Conservation (phyloP, 2,113 vertebrate genomes). For the Cynocephalus volans region DNA sequence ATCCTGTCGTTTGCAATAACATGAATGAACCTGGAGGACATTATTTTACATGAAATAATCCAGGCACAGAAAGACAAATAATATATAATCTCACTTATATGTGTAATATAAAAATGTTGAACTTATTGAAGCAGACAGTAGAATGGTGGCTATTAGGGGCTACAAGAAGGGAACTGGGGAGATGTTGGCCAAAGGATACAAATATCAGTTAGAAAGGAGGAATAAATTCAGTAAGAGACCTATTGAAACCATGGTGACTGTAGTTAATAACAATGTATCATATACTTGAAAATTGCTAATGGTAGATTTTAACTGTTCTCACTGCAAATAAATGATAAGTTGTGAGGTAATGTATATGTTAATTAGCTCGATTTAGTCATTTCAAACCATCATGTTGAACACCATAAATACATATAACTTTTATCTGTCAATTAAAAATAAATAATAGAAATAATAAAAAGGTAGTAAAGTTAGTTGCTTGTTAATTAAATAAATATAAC, state of each 20-base stretch:
- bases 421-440: neutral
- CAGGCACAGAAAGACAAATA: neutral
- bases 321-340: neutral
- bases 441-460: neutral
- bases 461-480: neutral
- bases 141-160: neutral
- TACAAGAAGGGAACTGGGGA: too few relatives aligned
- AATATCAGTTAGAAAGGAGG: neutral
- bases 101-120: too few relatives aligned
- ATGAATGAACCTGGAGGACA: neutral
- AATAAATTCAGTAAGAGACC: neutral
- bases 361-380: neutral
- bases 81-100: neutral
- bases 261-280: neutral
- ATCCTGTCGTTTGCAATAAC: neutral
- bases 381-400: neutral
- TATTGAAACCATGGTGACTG: neutral
- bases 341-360: neutral
- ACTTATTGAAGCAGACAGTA: neutral
- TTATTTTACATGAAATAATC: neutral
- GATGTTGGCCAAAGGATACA: neutral
- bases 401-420: neutral
- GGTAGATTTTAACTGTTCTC: neutral
- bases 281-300: neutral
- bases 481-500: constrained; percentile 17